Conservation (phyloP, 2,888 invertebrate species). For the Eustalomyia histrio region DNA sequence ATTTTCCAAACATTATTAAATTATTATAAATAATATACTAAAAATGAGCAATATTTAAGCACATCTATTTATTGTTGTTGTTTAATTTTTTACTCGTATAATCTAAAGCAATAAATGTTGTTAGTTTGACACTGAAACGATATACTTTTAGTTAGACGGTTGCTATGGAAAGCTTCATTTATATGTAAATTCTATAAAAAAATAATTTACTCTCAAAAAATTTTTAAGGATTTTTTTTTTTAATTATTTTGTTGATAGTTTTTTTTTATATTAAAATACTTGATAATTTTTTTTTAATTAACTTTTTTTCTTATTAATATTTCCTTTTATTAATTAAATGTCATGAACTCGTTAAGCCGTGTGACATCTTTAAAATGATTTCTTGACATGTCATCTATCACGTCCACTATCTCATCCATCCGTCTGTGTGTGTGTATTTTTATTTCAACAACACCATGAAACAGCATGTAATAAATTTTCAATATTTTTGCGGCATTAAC, state of each 20-base stretch:
- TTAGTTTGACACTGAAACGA: too few relatives aligned
- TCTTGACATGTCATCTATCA: conserved; percentile 56
- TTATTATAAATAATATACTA: too few relatives aligned
- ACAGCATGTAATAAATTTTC: conserved; percentile 11
- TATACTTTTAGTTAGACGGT: too few relatives aligned
- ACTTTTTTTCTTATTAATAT: conserved; percentile 22
- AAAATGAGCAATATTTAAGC: too few relatives aligned
- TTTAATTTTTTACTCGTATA: too few relatives aligned
- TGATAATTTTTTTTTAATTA: background rate
- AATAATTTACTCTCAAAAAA: too few relatives aligned
- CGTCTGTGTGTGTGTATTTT: background rate
- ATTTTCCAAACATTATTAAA: too few relatives aligned
- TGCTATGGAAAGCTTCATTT: too few relatives aligned
- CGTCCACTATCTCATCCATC: background rate
- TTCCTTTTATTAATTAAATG: conserved; percentile 57
- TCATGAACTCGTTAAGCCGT: conserved; percentile 44
- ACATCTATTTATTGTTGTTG: too few relatives aligned
- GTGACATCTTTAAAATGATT: conserved; percentile 49
- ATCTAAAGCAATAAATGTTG: too few relatives aligned
- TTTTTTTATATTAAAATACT: background rate
- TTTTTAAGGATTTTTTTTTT: background rate
- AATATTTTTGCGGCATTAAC: conserved; percentile 1
- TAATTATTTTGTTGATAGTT: too few relatives aligned
- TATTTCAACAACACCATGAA: background rate
- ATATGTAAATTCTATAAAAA: too few relatives aligned